Base-by-base conservation (phyloP, 23 tunicate genomes). In the Botrylloides violaceus region DNA sequence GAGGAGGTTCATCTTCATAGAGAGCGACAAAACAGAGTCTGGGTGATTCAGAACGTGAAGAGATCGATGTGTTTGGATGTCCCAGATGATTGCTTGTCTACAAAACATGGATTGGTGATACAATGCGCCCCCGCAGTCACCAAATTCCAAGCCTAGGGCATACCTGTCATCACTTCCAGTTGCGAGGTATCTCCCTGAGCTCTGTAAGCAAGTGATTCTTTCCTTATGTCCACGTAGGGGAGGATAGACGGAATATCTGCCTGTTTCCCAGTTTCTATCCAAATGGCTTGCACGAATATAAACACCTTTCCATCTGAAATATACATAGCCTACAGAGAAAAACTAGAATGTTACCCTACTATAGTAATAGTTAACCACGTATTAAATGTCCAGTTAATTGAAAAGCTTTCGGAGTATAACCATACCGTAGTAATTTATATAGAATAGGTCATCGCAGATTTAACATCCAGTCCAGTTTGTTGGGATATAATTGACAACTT, bases 271-370 rank as follows among this genome's bases (percentile, higher is more conserved):
- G 36, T 88, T 88, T 6, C 77, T 65, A 32, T 88, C 73, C 30
- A 88, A 61, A 77, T 88, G 96, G 31, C 58, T 55, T 32, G 96
- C 96, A 32, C 96, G 87, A 33, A 88, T 73, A 64, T 75, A 88
- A 38, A 88, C 78, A 66, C 81, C 96, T 73, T 88, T 88, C 96
- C 96, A 88, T 66, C 84, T 81, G 74, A 9, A 36, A n/a, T n/a
- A n/a, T n/a, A n/a, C n/a, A n/a, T n/a, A n/a, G n/a, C n/a, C n/a
- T n/a, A n/a, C n/a, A n/a, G n/a, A n/a, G n/a, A n/a, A n/a, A n/a
- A n/a, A n/a, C n/a, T n/a, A n/a, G n/a, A n/a, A n/a, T n/a, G n/a
- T n/a, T n/a, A n/a, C n/a, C n/a, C n/a, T n/a, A n/a, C n/a, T n/a
- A n/a, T n/a, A n/a, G n/a, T n/a, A n/a, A n/a, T n/a, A n/a, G n/a